Conservation (phyloP, 2,888 invertebrate genomes). For the Cryptus armator region DNA sequence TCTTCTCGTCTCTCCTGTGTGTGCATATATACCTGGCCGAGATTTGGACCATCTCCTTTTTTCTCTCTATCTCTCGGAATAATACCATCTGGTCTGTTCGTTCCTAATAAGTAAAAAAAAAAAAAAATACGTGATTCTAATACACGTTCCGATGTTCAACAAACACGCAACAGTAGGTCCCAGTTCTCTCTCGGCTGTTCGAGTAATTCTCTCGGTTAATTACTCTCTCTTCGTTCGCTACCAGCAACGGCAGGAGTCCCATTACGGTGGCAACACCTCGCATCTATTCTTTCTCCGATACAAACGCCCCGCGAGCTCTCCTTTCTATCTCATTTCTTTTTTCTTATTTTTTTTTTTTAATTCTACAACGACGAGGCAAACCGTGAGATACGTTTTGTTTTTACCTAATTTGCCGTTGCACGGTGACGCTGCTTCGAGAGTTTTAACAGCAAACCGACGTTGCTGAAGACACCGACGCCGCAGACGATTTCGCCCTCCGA, state of each 20-base stretch:
- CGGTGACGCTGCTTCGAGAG: conserved; percentile 58
- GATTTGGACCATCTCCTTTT: conserved; percentile 11
- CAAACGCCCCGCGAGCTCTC: conserved; percentile 59
- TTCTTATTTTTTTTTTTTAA: conserved; percentile 40
- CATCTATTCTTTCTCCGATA: conserved; percentile 53
- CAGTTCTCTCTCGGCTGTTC: conserved; percentile 26
- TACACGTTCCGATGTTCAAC: conserved; percentile 26
- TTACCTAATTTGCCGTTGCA: conserved; percentile 79
- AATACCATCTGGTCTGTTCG: conserved; percentile 15
- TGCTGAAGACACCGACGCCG: conserved; percentile 35
- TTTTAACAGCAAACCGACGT: conserved; percentile 52
- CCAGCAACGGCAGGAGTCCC: conserved; percentile 42
- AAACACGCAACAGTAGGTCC: conserved; percentile 54
- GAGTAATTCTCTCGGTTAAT: conserved; percentile 57
- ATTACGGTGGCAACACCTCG: conserved; percentile 61
- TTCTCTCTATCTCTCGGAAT: neutral
- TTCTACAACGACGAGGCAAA: conserved; percentile 31
- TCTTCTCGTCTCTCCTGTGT: neutral
- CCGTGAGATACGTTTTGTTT: conserved; percentile 79
- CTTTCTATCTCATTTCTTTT: conserved; percentile 65
- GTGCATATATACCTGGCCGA: conserved; percentile 9
- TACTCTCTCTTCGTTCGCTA: conserved; percentile 50
- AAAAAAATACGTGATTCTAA: conserved; percentile 4
- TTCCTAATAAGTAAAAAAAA: neutral
- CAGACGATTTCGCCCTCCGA: conserved; percentile 50